These are phyloP conservation scores for Sparidentex hasta DNA, from an alignment of 2,797 vertebrate species.

Conservation along the genomic window DNA sequence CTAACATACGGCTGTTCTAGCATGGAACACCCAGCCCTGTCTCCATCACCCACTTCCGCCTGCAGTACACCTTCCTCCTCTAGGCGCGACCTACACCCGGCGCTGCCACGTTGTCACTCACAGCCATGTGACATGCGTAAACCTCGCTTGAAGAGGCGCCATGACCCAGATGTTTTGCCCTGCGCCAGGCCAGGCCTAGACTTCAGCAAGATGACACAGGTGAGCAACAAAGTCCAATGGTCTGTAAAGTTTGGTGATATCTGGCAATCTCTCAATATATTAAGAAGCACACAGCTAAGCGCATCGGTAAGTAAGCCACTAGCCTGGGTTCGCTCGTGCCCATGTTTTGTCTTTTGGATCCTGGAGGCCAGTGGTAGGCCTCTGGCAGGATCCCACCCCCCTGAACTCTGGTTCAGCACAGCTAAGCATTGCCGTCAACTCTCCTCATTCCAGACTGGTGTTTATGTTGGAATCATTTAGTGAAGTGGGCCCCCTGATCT, in stretches of 20 bases:
- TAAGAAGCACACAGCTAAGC: background rate
- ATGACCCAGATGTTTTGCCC: constrained; percentile 86
- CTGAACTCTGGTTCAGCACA: background rate
- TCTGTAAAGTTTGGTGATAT: background rate
- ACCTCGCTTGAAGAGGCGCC: constrained; percentile 89
- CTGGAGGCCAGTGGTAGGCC: background rate
- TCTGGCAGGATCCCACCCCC: background rate
- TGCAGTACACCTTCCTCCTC: constrained; percentile 90
- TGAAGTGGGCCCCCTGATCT: constrained; percentile 4
- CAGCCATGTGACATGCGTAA: constrained; percentile 94
- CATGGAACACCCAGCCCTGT: constrained; percentile 78
- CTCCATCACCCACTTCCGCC: constrained; percentile 89
- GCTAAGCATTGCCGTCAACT: background rate
- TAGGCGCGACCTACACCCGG: constrained; percentile 85
- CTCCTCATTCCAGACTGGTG: constrained; percentile 8
- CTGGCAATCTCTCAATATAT: background rate
- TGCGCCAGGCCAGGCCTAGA: constrained; percentile 89
- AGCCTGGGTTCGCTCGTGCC: background rate
- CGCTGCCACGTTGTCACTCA: constrained; percentile 92
- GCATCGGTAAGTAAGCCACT: background rate
- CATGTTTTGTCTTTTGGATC: background rate
- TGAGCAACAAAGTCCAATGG: constrained; percentile 54
- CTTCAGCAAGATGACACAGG: constrained; percentile 93
- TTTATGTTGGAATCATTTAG: constrained; percentile 35
- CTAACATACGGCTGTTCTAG: constrained; percentile 73